Evolutionary conservation across 2,888 invertebrate genomes (phyloP), one percentile per base, ranked within the genome.

Genomic region (Zygaena filipendulae): DNA sequence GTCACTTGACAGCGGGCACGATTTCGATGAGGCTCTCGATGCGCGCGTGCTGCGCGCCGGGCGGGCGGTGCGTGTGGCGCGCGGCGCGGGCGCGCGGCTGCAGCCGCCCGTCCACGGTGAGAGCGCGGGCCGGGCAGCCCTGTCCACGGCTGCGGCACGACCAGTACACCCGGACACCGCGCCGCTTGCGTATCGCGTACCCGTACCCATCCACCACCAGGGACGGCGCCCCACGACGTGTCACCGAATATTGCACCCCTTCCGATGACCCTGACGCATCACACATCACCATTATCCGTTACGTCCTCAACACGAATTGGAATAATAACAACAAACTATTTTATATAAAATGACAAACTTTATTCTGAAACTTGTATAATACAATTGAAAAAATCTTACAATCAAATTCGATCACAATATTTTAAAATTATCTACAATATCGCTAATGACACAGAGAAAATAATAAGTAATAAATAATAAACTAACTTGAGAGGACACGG

Each of bases 21-120:
- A 66, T 67, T 47, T 79, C 77, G 19, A 79, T 77, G 13, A 79
- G 67, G 34, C 64, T 72, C 38, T 79, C 79, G 20, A 79, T 69
- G 13, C 62, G 60, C 14, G 52, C 46, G 37, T 71, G 67, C 20
- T 59, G 47, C 18, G 61, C 49, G 4, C 39, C 35, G 3, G 58
- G 53, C 3, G 58, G 57, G 3, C 49, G 39, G 40, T 75, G 79
- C 38, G 59, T 59, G 51, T 77, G 75, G 3, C 27, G 30, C 11
- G 45, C 45, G 12, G 48, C 34, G 37, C 54, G 53, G 28, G 55
- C 50, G 7, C 57, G 39, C 14, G 77, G 56, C 8, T 50, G 49
- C 14, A 79, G 57, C 7, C 51, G 50, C n/a, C 75, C 74, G 40
- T 54, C 53, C 13, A 46, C 36, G 22, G 79, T 79, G 41, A 71